Evolutionary conservation across 2,888 invertebrate genomes (phyloP), one percentile per base, ranked within the genome.

Genomic region (Koerneria pararmatus): DNA sequence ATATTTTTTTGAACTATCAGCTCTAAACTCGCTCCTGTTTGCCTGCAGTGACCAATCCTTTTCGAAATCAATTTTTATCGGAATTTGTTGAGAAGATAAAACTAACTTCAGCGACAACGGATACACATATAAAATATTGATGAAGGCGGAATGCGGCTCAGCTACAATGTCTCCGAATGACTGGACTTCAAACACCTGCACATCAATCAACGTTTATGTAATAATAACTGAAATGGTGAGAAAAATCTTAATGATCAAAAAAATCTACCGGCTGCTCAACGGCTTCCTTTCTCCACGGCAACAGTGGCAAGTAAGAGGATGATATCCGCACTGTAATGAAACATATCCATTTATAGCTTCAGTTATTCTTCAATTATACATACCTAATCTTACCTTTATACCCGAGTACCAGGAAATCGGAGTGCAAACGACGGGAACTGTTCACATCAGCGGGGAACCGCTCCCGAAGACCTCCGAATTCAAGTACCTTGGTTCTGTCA

Each of bases 41-140:
- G n/a, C n/a, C n/a, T n/a, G n/a, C n/a, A n/a, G n/a, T n/a, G n/a
- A n/a, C n/a, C n/a, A n/a, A n/a, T n/a, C n/a, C n/a, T n/a, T n/a
- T n/a, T n/a, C n/a, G n/a, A n/a, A n/a, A n/a, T n/a, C n/a, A n/a
- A n/a, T n/a, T n/a, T n/a, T n/a, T n/a, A n/a, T n/a, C n/a, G n/a
- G n/a, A n/a, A n/a, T n/a, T n/a, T n/a, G n/a, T n/a, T 35, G 11
- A 34, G 58, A 58, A 41, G 37, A 35, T 4, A 32, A 32, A 32
- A 64, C 69, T 59, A 31, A 76, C 71, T 74, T 75, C 61, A 81
- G 68, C n/a, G 69, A 66, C 74, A 90, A 86, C 0, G 97, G 97
- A 83, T 95, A 93, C 22, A 97, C 90, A 84, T 93, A 97, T 48
- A 97, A 86, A 84, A 93, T 91, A 85, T 97, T 95, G 32, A 90